Evolutionary conservation across 2,113 vertebrate genomes (phyloP).

Genomic region (Amblyopsis rosae): DNA sequence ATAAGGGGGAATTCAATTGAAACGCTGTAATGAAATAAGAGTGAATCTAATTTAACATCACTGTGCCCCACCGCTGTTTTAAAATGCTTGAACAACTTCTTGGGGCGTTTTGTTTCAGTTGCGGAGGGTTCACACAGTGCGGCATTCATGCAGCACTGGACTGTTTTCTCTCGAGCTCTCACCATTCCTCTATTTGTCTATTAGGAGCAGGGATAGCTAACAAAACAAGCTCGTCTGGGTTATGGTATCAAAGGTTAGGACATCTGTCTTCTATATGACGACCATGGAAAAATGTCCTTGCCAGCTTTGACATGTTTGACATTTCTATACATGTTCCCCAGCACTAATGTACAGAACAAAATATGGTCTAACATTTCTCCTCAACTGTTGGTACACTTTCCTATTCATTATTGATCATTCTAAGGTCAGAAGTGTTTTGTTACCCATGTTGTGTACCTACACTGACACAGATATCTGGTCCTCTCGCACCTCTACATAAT

Average conservation of each 20-base stretch:
- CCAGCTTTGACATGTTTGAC: constrained; percentile 39
- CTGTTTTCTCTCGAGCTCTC: constrained; percentile 35
- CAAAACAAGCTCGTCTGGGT: constrained; percentile 45
- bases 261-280: constrained; percentile 59
- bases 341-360: neutral
- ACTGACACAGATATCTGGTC: neutral
- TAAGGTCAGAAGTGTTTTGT: neutral
- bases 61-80: constrained; percentile 57
- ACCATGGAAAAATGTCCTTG: constrained; percentile 50
- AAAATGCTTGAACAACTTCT: constrained; percentile 66
- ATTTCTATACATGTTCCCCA: constrained; percentile 19
- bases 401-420: neutral
- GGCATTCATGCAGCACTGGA: constrained; percentile 31
- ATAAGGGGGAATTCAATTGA: constrained; percentile 59
- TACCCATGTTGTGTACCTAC: neutral
- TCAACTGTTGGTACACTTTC: neutral
- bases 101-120: constrained; percentile 55
- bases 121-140: constrained; percentile 45
- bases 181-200: constrained; percentile 42
- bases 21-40: constrained; percentile 58
- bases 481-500: too few species aligned
- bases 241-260: constrained; percentile 46
- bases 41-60: constrained; percentile 65
- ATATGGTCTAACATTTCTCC: neutral
- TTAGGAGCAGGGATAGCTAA: constrained; percentile 28